Evolutionary conservation across 1,140 invertebrate genomes (phyloP).

Genomic region (Diploscapter pachys): DNA sequence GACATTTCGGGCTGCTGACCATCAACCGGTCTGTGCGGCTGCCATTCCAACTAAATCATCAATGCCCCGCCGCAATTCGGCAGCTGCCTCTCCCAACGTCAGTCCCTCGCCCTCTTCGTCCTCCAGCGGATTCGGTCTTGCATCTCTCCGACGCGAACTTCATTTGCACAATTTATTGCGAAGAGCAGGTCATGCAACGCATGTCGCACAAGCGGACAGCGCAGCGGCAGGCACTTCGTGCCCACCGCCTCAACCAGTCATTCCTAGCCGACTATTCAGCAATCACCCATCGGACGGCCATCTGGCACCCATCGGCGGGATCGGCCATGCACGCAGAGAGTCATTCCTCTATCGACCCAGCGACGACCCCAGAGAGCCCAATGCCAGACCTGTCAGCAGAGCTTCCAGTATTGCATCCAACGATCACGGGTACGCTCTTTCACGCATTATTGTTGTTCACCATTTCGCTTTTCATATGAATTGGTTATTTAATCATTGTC

Average conservation of each 20-base stretch:
- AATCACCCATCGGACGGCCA: conserved; percentile 17
- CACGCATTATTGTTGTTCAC: background rate
- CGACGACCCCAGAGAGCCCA: conserved; percentile 24
- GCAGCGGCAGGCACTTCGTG: conserved; percentile 11
- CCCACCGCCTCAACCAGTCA: conserved; percentile 15
- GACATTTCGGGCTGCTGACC: background rate
- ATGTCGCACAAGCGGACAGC: conserved; percentile 8
- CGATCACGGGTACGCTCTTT: conserved; percentile 28
- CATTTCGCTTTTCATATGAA: background rate
- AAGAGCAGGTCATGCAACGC: conserved; percentile 15
- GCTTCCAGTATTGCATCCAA: conserved; percentile 49
- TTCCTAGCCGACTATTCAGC: conserved; percentile 15
- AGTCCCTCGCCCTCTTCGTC: too few species aligned
- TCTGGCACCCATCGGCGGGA: conserved; percentile 20
- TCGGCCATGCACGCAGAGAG: conserved; percentile 46
- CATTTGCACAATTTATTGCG: conserved; percentile 23
- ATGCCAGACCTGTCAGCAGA: conserved; percentile 47
- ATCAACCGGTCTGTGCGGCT: background rate
- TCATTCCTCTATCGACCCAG: conserved; percentile 48
- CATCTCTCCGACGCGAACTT: conserved; percentile 22
- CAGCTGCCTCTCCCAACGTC: too few species aligned
- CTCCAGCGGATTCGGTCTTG: conserved; percentile 23
- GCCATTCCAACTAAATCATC: background rate
- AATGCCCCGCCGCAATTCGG: too few species aligned
- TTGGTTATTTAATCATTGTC: background rate